phyloP scores from a whole-genome alignment of 2,113 vertebrate genomes.

The Mastomys coucha region DNA sequence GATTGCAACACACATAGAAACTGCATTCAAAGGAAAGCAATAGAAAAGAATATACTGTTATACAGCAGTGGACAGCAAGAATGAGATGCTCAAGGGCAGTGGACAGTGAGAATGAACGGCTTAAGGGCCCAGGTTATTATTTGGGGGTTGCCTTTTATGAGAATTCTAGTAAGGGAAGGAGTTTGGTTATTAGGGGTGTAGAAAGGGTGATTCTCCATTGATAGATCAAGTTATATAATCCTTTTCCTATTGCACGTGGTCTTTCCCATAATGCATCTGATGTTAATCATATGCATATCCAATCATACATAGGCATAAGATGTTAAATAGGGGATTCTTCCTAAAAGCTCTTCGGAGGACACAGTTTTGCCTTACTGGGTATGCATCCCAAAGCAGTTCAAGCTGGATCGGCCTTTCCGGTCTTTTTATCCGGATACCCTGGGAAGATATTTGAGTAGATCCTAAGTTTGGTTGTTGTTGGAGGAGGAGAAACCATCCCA shows the following conservation, averaged over 20 bases:
- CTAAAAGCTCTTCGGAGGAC: neutral
- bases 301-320: neutral
- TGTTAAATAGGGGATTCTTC: neutral
- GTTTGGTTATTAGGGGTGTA: neutral
- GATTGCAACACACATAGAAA: neutral
- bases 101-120: too few species aligned
- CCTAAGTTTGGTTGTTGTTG: neutral
- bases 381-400: neutral
- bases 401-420: neutral
- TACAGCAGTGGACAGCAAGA: neutral
- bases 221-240: neutral
- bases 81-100: too few species aligned
- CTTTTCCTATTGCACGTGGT: neutral
- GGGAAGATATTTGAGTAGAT: neutral
- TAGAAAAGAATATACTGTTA: neutral
- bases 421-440: neutral
- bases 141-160: neutral
- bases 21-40: neutral
- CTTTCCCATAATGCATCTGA: neutral
- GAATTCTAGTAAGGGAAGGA: neutral
- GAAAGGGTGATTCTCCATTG: neutral
- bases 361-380: neutral
- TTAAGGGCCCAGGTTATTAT: neutral
- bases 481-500: neutral
- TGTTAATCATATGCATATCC: neutral